Evolutionary conservation across 1,140 invertebrate species (phyloP).

Genomic region (Drosophila takahashii): DNA sequence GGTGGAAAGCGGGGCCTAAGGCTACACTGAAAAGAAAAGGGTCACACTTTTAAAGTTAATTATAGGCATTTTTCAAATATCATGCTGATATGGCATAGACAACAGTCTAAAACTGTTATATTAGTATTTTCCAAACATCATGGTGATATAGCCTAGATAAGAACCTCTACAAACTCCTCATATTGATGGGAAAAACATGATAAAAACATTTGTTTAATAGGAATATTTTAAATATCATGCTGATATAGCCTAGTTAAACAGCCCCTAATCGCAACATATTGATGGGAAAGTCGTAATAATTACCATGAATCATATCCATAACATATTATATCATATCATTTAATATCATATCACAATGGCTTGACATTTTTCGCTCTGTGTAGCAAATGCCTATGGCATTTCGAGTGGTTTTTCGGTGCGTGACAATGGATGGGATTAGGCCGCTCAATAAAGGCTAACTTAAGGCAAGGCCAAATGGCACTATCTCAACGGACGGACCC

Average conservation of each 20-base stretch:
- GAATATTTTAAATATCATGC: not conserved
- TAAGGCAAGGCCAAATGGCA: slow-evolving; percentile 30
- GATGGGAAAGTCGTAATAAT: not conserved
- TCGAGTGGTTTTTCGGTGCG: slow-evolving; percentile 5
- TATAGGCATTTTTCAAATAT: not conserved
- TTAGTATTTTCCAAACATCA: not conserved
- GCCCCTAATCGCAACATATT: not conserved
- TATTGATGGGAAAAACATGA: not conserved
- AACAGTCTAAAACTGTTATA: not conserved
- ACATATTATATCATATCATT: not conserved
- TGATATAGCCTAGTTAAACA: not conserved
- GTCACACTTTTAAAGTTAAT: not conserved
- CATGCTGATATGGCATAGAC: not conserved
- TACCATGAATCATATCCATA: no score
- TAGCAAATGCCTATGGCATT: slow-evolving; percentile 5
- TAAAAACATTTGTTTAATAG: not conserved
- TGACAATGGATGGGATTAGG: slow-evolving; percentile 46
- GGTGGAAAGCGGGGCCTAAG: slow-evolving; percentile 1
- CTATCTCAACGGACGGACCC: slow-evolving; percentile 11
- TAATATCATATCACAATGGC: not conserved
- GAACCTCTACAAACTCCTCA: not conserved
- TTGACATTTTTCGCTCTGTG: not conserved
- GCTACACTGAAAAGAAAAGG: slow-evolving; percentile 6
- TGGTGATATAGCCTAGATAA: not conserved
- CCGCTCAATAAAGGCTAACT: slow-evolving; percentile 30